Conservation (phyloP, 2,113 vertebrate species). For the Chunga burmeisteri region DNA sequence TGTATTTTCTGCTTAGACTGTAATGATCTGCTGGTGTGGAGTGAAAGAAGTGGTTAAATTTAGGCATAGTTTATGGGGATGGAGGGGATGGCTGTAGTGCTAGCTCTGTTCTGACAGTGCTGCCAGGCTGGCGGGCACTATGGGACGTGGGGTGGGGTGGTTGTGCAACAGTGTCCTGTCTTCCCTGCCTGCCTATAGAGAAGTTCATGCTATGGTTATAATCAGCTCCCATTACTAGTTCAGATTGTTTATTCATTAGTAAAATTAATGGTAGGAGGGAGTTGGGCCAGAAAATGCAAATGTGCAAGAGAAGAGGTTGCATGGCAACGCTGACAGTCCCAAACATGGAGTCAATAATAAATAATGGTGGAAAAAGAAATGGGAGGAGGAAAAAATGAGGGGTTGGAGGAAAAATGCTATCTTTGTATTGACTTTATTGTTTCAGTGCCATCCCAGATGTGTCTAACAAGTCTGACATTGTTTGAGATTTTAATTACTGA, state of each 20-base stretch:
- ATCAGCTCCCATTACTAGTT: not conserved
- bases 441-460: constrained; percentile 11
- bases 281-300: not conserved
- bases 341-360: not conserved
- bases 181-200: rapidly evolving
- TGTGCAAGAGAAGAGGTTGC: not conserved
- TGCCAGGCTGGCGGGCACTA: rapidly evolving
- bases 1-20: not conserved
- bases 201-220: not conserved
- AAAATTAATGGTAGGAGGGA: not conserved
- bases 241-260: not conserved
- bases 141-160: not conserved
- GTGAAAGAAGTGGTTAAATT: not conserved
- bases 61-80: not conserved
- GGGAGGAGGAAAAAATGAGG: not conserved
- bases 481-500: not conserved
- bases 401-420: not conserved
- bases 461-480: constrained; percentile 26
- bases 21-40: not conserved
- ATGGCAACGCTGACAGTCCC: not conserved
- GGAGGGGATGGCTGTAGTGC: not conserved
- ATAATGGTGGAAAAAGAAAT: constrained; percentile 19
- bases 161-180: not conserved
- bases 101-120: not conserved
- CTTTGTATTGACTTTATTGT: constrained; percentile 35